Evolutionary conservation across 2,113 vertebrate species (phyloP).

Genomic region (Heloderma charlesbogerti): DNA sequence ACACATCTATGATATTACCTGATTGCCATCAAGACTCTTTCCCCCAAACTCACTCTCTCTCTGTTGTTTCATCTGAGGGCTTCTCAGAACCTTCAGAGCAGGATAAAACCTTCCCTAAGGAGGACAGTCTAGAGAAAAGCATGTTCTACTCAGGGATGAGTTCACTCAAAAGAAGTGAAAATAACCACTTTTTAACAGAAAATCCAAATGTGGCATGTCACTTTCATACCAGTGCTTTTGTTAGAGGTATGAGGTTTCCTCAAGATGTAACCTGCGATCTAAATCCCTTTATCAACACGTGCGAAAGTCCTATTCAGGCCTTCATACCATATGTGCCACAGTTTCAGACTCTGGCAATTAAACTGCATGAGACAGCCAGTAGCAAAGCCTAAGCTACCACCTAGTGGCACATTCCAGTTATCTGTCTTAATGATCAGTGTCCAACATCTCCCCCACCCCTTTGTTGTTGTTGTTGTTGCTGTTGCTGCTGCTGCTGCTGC

Average conservation of each 20-base stretch:
- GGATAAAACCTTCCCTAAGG: conserved; percentile 65
- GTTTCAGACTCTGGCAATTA: conserved; percentile 78
- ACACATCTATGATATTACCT: conserved; percentile 56
- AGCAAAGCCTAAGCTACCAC: conserved; percentile 49
- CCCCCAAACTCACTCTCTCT: conserved; percentile 64
- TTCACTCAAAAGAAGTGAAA: conserved; percentile 63
- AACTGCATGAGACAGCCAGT: conserved; percentile 67
- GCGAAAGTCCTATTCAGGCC: conserved; percentile 34
- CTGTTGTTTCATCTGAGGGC: conserved; percentile 85
- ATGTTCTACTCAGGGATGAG: conserved; percentile 83
- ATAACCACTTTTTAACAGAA: conserved; percentile 49
- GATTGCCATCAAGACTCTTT: conserved; percentile 58
- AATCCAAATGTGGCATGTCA: conserved; percentile 36
- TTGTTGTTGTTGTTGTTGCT: neutral
- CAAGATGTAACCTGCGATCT: conserved; percentile 62
- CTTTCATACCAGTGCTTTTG: conserved; percentile 47
- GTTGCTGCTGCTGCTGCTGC: neutral
- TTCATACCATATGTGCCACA: conserved; percentile 89
- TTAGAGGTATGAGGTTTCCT: conserved; percentile 36
- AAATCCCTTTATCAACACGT: conserved; percentile 45
- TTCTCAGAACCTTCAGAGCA: conserved; percentile 83
- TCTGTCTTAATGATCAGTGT: neutral
- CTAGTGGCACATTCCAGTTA: neutral
- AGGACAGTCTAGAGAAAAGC: conserved; percentile 63
- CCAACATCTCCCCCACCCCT: neutral